Evolutionary conservation across 35 echinoderm and acorn worm species (phyloP), one percentile per base, ranked within the genome.

Genomic region (Hemicentrotus pulcherrimus): DNA sequence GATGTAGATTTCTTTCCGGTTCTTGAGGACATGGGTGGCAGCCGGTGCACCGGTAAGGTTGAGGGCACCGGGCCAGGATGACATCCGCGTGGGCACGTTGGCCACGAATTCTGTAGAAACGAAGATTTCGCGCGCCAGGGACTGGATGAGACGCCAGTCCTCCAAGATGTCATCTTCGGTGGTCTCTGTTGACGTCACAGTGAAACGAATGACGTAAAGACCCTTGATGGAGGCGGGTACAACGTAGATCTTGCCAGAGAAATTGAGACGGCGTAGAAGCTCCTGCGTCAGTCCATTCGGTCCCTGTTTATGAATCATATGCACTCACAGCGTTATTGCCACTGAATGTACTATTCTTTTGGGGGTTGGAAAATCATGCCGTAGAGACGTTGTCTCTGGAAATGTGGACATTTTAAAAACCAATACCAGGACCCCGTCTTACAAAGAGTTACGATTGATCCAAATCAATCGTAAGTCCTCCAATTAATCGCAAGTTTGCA

Each of bases 151-250:
- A 24, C 96, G 71, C 98, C 98, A 99, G 78, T 99, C 98, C 86
- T 96, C 94, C 50, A 94, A 31, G 28, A 99, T 97, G 71, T 99
- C 97, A 47, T 97, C 97, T 92, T 97, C 95, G 16, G 96, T 98
- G 6, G 98, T 99, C 78, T 98, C 88, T 18, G 95, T 94, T 61
- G 98, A 99, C 86, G 98, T 98, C 32, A 98, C 96, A 19, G 98
- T 98, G 85, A 99, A 99, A 35, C 98, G 90, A 14, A 99, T 99
- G 46, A 99, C 97, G 92, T 97, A 99, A 31, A 96, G 92, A 14
- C 96, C 95, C 65, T 99, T 98, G 0, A 99, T 95, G 0, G 98
- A 97, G 14, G 98, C 98, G 15, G 98, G 98, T 11, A 99, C 98
- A 95, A 96, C 94, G 85, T 99, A 99, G 24, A 99, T 61, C 91